Evolutionary conservation across 2,113 vertebrate species (phyloP), one percentile per base, ranked within the genome.

Genomic region (Atlantisia rogersi): DNA sequence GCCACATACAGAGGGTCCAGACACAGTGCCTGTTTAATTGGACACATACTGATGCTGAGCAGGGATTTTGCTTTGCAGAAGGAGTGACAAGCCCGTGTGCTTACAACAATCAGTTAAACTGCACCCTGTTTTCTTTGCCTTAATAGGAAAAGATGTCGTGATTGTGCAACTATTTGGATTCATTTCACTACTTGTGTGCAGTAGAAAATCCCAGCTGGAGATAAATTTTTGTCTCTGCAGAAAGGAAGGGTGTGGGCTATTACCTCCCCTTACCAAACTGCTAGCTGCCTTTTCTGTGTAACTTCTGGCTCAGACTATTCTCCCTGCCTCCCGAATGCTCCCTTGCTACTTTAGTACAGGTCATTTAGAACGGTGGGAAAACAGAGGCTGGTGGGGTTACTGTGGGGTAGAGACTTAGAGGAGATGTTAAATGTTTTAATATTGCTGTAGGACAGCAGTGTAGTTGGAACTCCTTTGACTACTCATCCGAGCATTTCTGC

Each of bases 141-240:
- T 97, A 96, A 97, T 97, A 93, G 95, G 96, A 88, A 88, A 97
- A 94, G 92, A 95, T 92, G 94, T 92, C 92, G 42, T 93, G 92
- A 74, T 95, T 96, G 58, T 91, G 63, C 94, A 96, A 93, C 92
- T 94, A 6, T 71, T 97, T 96, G 93, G 73, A 97, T 86, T 75
- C 5, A 15, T 87, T 92, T 94, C 78, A 74, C 84, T 95, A 82
- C 91, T 97, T 93, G 63, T 40, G 62, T 75, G 56, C 52, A 62
- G 56, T 62, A 93, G 83, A 93, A 95, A 94, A 90, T 96, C 70
- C 81, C 92, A 91, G 86, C 96, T 97, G 95, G 94, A 88, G 95
- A 81, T 76, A 92, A 95, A 85, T 95, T 79, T 71, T 86, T 90
- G 90, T 82, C 74, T 95, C 63, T 67, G 73, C 74, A 48, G 71